Evolutionary conservation across 2,113 vertebrate species (phyloP).

Genomic region (Hystrix cristata): DNA sequence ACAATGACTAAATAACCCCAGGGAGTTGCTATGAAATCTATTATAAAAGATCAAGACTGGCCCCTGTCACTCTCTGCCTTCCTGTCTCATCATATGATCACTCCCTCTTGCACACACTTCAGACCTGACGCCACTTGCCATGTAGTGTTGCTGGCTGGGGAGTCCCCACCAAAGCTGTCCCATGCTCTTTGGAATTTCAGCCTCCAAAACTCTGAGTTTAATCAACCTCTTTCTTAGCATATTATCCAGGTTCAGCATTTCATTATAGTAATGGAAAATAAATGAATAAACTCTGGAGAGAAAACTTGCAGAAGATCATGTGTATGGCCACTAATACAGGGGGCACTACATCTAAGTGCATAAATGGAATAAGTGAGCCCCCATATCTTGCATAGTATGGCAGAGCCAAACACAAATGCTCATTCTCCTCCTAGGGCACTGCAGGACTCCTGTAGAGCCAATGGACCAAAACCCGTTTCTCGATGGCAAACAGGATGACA

Average conservation of each 20-base stretch:
- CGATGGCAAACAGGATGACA: not conserved
- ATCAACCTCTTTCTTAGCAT: not conserved
- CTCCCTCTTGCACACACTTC: not conserved
- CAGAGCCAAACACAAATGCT: not conserved
- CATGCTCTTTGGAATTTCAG: not conserved
- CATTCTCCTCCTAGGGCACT: not conserved
- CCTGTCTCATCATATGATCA: not conserved
- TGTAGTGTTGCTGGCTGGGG: not conserved
- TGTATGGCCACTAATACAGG: not conserved
- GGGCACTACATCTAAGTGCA: too few species aligned
- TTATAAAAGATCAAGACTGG: not conserved
- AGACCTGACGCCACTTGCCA: not conserved
- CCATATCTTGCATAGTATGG: too few species aligned
- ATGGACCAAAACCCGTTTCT: not conserved
- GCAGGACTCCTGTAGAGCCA: not conserved
- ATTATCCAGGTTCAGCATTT: not conserved
- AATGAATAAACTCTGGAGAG: not conserved
- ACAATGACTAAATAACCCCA: not conserved
- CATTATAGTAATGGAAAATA: not conserved
- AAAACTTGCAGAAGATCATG: not conserved
- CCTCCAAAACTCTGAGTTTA: too few species aligned
- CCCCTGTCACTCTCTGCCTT: not conserved
- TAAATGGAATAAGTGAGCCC: not conserved
- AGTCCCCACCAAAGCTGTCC: not conserved
- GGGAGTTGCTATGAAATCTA: not conserved